Base-by-base conservation (phyloP, 2,113 vertebrate species). In the Coregonus clupeaformis region DNA sequence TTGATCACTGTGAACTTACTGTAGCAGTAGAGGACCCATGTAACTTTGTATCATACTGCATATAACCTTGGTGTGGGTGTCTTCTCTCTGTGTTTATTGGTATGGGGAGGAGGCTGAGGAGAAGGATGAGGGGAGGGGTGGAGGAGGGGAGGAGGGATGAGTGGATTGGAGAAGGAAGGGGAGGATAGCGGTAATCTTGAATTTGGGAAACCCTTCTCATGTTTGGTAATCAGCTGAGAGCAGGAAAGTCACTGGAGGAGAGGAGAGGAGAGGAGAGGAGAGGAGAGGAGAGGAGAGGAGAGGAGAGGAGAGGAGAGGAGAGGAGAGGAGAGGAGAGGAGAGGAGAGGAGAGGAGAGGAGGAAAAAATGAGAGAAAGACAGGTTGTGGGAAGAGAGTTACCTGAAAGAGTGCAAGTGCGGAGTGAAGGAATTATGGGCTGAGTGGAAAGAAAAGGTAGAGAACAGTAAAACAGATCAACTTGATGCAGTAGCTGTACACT, bases 141-240 rank as follows among this genome's bases (percentile, higher is more conserved):
- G 32, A 73, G 13, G 80, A 82, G 81, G 82, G 74, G 36, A 18
- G 36, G 83, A 86, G 86, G 84, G 87, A 66, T 76, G 70, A 73
- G 75, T 72, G 74, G 76, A 65, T 74, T 47, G 75, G 62, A 73
- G 73, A 76, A 65, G 52, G 72, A 24, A 25, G 47, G 36, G 72
- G 49, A 70, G 77, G 82, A 64, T 63, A 74, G 80, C 75, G 62
- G 62, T 80, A 86, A 91, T 91, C 91, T 84, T 94, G 81, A 89
- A 89, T 84, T 92, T 91, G 73, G 90, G 87, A 88, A 84, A 79
- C 80, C 79, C 78, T 87, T 83, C 89, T 91, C 92, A 91, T 93
- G 89, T 93, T 93, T 92, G 88, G 86, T 92, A 93, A 92, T 93
- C 91, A 86, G 67, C 80, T 77, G 69, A 78, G 84, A 89, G 79